These are phyloP conservation scores for Drosophila ustulata DNA, from an alignment of 2,888 invertebrate genomes.

Conservation along the genomic window DNA sequence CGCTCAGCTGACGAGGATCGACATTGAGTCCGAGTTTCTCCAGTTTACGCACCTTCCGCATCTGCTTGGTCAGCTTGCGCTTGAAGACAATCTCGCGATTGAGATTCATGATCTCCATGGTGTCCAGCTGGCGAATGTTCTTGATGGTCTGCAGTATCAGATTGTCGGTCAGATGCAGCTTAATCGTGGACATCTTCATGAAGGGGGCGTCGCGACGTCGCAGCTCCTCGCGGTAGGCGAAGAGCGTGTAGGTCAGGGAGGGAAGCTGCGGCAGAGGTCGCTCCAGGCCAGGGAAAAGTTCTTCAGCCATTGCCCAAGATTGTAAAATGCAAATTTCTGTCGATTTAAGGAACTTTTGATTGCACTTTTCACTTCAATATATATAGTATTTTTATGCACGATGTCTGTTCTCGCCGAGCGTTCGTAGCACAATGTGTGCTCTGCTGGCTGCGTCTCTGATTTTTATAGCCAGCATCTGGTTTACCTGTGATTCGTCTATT, in stretches of 20 bases:
- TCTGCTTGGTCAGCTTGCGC: constrained; percentile 61
- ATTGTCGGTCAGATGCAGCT: constrained; percentile 69
- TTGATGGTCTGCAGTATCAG: constrained; percentile 71
- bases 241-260: constrained; percentile 67
- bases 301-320: constrained; percentile 53
- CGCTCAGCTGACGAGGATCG: constrained; percentile 66
- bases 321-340: background rate
- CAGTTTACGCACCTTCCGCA: constrained; percentile 65
- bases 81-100: constrained; percentile 72
- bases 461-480: constrained; percentile 52
- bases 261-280: constrained; percentile 68
- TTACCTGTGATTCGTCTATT: constrained; percentile 18
- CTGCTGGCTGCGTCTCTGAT: constrained; percentile 1
- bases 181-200: constrained; percentile 75
- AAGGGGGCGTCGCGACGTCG: constrained; percentile 65
- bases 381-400: background rate
- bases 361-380: background rate
- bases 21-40: constrained; percentile 65
- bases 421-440: constrained; percentile 39
- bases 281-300: constrained; percentile 66
- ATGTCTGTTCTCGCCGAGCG: constrained; percentile 31
- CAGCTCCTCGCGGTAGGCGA: constrained; percentile 69
- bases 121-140: constrained; percentile 67
- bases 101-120: constrained; percentile 69
- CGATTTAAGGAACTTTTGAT: constrained; percentile 21